Evolutionary conservation across 2,888 invertebrate genomes (phyloP), one percentile per base, ranked within the genome.

Genomic region (Julus scandinavius): DNA sequence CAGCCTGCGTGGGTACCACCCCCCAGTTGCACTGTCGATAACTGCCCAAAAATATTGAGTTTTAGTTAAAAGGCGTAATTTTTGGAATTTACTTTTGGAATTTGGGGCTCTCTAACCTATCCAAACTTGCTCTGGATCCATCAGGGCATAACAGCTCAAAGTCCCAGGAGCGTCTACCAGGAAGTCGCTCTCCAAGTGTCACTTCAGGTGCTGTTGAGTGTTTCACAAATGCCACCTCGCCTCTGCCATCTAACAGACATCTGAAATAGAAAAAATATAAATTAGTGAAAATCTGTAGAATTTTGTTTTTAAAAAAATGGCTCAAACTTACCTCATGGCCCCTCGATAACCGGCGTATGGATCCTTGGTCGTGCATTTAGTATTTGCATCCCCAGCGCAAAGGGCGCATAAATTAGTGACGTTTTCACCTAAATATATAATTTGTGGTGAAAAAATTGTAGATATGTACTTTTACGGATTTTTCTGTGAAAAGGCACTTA

Each of bases 91-190:
- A 15, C 1, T 58, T 58, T 20, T 50, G 20, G 15, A 63, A 63
- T 63, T 63, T 20, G 3, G 20, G 4, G n/a, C n/a, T 20, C n/a
- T 15, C 88, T 89, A 40, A 89, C 89, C 86, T 58, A 11, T 89
- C 88, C 29, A 96, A 93, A 0, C 95, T 94, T 0, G 94, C 94
- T 91, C 95, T 95, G 9, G 94, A 94, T 1, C 89, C 98, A 92
- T 98, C 98, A 3, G 97, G 96, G 92, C 98, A 99, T 20, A 99
- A 93, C 63, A 99, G 93, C 92, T 99, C 97, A 92, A 97, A 96
- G 92, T 99, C 99, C 91, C 97, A 96, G 20, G 96, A 96, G 88
- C 97, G 94, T 88, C 97, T 95, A 92, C 98, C 98, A 58, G 99
- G 93, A 0, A 98, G 97, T 99, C 99, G 99, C 93, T 96, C 97